Evolutionary conservation across 2,888 invertebrate genomes (phyloP).

Genomic region (Aphelenchoides bicaudatus): DNA sequence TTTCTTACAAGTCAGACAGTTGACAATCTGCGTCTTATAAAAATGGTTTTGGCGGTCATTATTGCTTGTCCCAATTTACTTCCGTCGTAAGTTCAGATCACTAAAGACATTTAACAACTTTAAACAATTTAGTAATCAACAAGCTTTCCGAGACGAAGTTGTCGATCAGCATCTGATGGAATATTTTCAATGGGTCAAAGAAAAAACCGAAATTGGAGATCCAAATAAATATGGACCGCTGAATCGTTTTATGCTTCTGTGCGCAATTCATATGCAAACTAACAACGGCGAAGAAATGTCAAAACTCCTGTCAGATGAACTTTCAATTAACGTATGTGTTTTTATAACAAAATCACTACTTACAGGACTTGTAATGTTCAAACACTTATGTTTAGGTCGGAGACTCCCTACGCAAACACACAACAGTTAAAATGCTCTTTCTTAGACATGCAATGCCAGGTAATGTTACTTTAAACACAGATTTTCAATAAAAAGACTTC

Average conservation of each 20-base stretch:
- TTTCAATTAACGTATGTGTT: constrained; percentile 21
- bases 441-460: constrained; percentile 15
- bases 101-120: constrained; percentile 9
- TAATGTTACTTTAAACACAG: background rate
- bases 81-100: constrained; percentile 3
- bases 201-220: constrained; percentile 17
- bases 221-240: constrained; percentile 24
- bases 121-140: constrained; percentile 21
- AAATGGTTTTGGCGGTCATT: constrained; percentile 30
- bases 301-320: constrained; percentile 20
- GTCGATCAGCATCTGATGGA: constrained; percentile 19
- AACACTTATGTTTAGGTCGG: constrained; percentile 15
- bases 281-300: constrained; percentile 30
- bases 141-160: constrained; percentile 24
- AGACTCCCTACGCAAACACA: constrained; percentile 26
- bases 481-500: background rate
- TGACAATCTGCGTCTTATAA: constrained; percentile 19
- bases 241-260: constrained; percentile 34
- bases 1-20: constrained; percentile 23
- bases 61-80: constrained; percentile 31
- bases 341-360: background rate
- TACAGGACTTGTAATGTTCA: background rate
- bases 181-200: constrained; percentile 25
- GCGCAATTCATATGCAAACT: constrained; percentile 37
- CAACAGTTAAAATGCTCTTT: constrained; percentile 22